Evolutionary conservation across 2,888 invertebrate genomes (phyloP), one percentile per base, ranked within the genome.

Genomic region (Oegoconia quadripuncta): DNA sequence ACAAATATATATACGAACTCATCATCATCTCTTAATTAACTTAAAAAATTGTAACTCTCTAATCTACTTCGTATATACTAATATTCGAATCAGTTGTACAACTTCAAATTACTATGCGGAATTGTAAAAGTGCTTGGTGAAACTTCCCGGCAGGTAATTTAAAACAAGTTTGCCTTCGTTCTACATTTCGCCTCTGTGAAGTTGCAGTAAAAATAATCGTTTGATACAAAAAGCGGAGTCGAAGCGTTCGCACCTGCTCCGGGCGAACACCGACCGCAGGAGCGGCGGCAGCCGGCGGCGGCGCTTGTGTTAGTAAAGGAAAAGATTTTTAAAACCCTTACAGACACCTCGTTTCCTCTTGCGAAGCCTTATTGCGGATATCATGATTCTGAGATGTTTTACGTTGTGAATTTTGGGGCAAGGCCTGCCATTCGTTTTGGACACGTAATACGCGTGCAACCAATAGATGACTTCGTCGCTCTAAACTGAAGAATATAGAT

Each of bases 161-260:
- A 31, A 48, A 59, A 54, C 50, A 54, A 53, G 48, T 49, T 56
- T 54, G 50, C 46, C 31, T 41, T 39, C 46, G 49, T 54, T 56
- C 51, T 46, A 49, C 39, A 53, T 54, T 53, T 48, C 48, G 29
- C 34, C 43, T 39, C 34, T 44, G 12, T 36, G 22, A 34, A 46
- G 52, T 46, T 54, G 51, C 48, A 48, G 50, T 41, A 46, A 50
- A 52, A 56, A 52, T 48, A 60, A 60, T 41, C 42, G 49, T 55
- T 64, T 48, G 44, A 48, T 51, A 56, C 52, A 69, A 66, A 68
- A 71, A 61, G 51, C 56, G 48, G 54, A 56, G 60, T 67, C 55
- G 64, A 50, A 54, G 57, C 43, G 44, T 60, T 64, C 42, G 59
- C 74, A 73, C 68, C 72, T 71, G 70, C 52, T 48, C 38, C 48